Percentiles rank a stretch among this genome's conserved stretches.
phyloP scores from a whole-genome alignment of 2,113 vertebrate species.

The Pelusios castaneus region DNA sequence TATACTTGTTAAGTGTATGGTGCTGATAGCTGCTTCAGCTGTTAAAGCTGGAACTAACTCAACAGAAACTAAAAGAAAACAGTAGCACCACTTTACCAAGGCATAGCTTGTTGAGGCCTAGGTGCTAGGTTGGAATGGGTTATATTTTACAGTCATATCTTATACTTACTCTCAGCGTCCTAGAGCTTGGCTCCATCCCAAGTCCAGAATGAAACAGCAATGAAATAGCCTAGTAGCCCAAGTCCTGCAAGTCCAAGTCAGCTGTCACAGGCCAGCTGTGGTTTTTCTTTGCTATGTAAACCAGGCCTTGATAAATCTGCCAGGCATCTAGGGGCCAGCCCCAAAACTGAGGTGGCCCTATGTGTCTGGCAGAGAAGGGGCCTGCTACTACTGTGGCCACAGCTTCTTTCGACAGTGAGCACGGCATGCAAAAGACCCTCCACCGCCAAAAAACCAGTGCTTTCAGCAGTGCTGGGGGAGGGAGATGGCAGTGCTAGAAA shows the following conservation, averaged over 20 bases:
- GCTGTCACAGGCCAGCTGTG: background rate
- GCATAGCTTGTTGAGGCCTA: background rate
- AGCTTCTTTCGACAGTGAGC: too few relatives aligned
- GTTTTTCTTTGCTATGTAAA: background rate
- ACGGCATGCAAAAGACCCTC: too few relatives aligned
- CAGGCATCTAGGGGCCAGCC: too few relatives aligned
- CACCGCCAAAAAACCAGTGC: too few relatives aligned
- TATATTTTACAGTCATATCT: background rate
- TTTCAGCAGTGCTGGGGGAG: too few relatives aligned
- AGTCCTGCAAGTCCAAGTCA: background rate
- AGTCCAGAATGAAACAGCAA: background rate
- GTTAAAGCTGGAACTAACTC: slow-evolving; percentile 5
- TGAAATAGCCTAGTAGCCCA: background rate
- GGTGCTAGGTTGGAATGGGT: background rate
- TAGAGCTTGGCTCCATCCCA: background rate
- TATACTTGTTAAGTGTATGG: background rate
- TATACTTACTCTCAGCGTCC: background rate
- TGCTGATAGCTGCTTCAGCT: slow-evolving; percentile 3
- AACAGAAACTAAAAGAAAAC: slow-evolving; percentile 15
- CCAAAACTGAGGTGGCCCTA: too few relatives aligned
- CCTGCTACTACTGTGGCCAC: too few relatives aligned
- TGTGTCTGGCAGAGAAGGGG: too few relatives aligned
- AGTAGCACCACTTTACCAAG: background rate
- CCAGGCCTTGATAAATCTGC: too few relatives aligned
- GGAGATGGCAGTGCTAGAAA: too few relatives aligned